Conservation (phyloP, 2,113 vertebrate species). For the Semnornis frantzii region DNA sequence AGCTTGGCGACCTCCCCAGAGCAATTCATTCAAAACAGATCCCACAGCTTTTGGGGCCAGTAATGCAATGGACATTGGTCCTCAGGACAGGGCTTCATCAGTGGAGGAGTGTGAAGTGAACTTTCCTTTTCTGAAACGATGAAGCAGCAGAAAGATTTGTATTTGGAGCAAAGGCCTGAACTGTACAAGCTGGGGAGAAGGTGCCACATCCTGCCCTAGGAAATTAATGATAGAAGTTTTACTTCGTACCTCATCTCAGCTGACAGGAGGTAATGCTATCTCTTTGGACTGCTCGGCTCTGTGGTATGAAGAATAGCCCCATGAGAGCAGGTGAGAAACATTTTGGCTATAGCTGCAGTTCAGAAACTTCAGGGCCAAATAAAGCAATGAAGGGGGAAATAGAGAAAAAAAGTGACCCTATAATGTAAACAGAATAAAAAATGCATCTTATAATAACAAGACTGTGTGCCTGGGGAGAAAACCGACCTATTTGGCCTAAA, state of each 20-base stretch:
- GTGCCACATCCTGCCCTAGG: not conserved
- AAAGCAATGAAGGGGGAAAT: not conserved
- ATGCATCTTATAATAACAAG: not conserved
- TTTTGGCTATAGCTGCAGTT: not conserved
- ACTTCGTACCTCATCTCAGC: not conserved
- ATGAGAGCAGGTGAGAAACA: not conserved
- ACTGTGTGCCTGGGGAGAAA: not conserved
- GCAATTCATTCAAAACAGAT: not conserved
- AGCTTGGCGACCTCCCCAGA: not conserved
- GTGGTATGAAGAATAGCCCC: not conserved
- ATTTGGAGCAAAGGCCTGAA: not conserved
- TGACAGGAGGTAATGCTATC: not conserved
- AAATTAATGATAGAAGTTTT: not conserved
- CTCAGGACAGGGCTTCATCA: too few relatives aligned
- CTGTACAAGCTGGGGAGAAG: not conserved
- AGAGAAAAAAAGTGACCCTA: not conserved
- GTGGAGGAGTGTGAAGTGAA: not conserved
- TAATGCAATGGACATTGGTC: not conserved
- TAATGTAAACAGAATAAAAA: not conserved
- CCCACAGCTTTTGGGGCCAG: not conserved
- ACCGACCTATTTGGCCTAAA: not conserved
- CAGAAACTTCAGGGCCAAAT: not conserved
- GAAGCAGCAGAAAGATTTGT: not conserved
- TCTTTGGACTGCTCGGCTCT: not conserved
- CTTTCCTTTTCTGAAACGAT: not conserved